Evolutionary conservation across 2,113 vertebrate species (phyloP), one percentile per base, ranked within the genome.

Genomic region (Butorides virescens): DNA sequence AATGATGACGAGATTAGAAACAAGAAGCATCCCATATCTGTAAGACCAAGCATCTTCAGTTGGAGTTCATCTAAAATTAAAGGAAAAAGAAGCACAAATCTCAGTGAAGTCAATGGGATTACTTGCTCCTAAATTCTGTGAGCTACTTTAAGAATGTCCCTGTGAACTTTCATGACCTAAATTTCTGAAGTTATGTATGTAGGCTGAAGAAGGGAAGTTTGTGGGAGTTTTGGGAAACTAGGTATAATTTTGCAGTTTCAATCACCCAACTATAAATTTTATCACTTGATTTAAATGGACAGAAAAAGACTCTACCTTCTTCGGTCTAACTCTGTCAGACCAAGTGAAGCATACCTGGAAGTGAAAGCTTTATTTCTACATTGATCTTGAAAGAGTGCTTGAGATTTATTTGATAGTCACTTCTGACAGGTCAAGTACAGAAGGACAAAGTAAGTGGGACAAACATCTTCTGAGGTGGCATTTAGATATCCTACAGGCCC

Each of bases 21-120:
- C 8, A 65, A 0, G 0, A 55, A 59, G 3, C 37, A 29, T 13
- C 46, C 12, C 6, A 7, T 55, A 36, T 30, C n/a, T 55, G 10
- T 75, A 50, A 22, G 22, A 46, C 9, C 23, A 4, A 93, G 9
- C 14, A 5, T 30, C 22, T 79, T 72, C 19, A 37, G 14, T 5
- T 49, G 2, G 2, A 44, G 6, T 37, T 62, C 42, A 56, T 14
- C 0, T 1, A 49, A 37, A 46, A 15, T 1, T 1, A 52, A 58
- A n/a, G 13, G 5, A 62, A 71, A 47, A 67, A 63, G 11, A 25
- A 68, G 2, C 5, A 49, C 13, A 42, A 49, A 63, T 76, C 26
- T 76, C 13, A 36, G 9, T 79, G 71, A 91, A 82, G 30, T 52
- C 18, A 53, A 15, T 75, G 23, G 36, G 30, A 59, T 44, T 79